phyloP scores from a whole-genome alignment of 1,140 invertebrate genomes.

The Copidosoma floridanum region DNA sequence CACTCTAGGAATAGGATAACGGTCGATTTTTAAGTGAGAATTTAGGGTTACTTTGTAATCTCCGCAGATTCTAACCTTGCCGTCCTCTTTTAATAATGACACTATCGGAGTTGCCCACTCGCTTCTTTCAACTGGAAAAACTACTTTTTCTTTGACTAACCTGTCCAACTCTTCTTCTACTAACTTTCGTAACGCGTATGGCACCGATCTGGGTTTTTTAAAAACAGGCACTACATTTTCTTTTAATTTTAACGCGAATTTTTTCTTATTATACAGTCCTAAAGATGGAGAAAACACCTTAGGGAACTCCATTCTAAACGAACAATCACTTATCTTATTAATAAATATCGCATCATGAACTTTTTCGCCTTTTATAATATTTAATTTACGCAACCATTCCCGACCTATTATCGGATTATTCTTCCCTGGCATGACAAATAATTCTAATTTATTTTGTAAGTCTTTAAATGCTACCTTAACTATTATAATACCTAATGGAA shows the following conservation, averaged over 20 bases:
- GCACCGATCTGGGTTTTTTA: constrained; percentile 4
- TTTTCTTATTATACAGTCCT: neutral
- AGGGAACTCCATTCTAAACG: no score
- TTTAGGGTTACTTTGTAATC: constrained; percentile 56
- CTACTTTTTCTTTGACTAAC: neutral
- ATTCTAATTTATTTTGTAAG: neutral
- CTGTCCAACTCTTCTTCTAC: neutral
- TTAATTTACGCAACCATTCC: neutral
- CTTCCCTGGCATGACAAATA: neutral
- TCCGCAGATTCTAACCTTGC: constrained; percentile 51
- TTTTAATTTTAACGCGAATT: neutral
- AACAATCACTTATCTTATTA: no score
- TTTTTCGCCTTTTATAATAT: no score
- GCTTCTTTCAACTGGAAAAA: constrained; percentile 40
- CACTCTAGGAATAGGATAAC: constrained; percentile 44
- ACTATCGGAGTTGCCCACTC: constrained; percentile 50
- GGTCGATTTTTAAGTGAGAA: constrained; percentile 29
- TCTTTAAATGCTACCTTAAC: neutral
- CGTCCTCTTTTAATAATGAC: constrained; percentile 45
- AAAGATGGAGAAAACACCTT: no score
- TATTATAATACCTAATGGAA: neutral
- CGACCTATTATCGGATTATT: neutral
- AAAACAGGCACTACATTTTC: constrained; percentile 6
- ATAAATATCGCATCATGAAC: no score
- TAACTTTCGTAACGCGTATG: neutral